Percentiles rank a stretch among this genome's conserved stretches.
These are phyloP conservation scores for Ooceraea biroi DNA, from an alignment of 1,140 invertebrate genomes.

Conservation along the genomic window DNA sequence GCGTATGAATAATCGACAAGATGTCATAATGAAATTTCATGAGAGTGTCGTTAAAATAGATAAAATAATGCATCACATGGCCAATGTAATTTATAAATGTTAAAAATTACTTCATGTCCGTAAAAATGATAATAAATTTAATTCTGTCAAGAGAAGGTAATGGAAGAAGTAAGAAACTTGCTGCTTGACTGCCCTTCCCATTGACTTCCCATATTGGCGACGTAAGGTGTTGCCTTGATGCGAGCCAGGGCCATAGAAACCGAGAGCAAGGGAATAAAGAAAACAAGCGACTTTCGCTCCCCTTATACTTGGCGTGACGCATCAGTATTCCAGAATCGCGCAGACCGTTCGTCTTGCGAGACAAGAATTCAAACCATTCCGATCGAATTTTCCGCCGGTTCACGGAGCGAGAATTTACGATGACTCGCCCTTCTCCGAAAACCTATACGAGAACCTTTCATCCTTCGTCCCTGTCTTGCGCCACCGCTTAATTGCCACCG, in stretches of 20 bases:
- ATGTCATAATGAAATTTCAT: background rate
- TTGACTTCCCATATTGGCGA: conserved; percentile 24
- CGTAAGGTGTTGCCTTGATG: background rate
- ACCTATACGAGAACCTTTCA: conserved; percentile 45
- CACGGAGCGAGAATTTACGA: conserved; percentile 80
- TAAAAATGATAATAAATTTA: background rate
- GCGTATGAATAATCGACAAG: conserved; percentile 6
- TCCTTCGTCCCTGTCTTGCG: background rate
- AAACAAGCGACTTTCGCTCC: conserved; percentile 74
- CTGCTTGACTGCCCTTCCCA: background rate
- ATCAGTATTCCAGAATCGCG: conserved; percentile 84
- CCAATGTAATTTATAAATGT: background rate
- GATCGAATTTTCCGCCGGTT: conserved; percentile 83
- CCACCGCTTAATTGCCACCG: conserved; percentile 65
- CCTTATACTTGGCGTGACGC: conserved; percentile 68
- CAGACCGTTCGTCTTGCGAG: conserved; percentile 80
- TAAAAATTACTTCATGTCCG: background rate
- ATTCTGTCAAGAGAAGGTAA: background rate
- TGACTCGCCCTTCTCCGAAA: conserved; percentile 29
- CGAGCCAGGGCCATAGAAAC: conserved; percentile 36
- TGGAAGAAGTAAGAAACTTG: background rate
- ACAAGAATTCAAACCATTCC: conserved; percentile 83
- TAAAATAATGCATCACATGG: background rate
- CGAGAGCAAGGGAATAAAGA: conserved; percentile 62
- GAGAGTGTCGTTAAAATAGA: background rate